Conservation (phyloP, 2,113 vertebrate genomes). For the Cercopithecus mona region DNA sequence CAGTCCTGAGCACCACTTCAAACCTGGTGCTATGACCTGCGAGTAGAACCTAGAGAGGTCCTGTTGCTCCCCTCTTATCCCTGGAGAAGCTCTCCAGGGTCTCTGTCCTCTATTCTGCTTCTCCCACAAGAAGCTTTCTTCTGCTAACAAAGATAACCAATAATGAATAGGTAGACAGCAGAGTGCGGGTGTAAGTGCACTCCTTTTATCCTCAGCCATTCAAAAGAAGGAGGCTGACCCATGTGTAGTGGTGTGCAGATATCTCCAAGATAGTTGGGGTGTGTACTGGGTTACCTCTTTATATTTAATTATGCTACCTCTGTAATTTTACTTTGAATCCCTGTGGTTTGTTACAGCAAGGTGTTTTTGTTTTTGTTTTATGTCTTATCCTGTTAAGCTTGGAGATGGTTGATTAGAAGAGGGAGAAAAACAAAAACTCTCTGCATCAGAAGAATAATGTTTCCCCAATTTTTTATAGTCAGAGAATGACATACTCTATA, state of each 20-base stretch:
- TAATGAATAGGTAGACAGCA: not conserved
- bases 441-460: not conserved
- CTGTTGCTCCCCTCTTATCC: fast-evolving
- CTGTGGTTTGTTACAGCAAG: not conserved
- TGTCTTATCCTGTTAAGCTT: not conserved
- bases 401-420: not conserved
- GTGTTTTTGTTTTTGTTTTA: not conserved
- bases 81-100: not conserved
- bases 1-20: too few species aligned
- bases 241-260: not conserved
- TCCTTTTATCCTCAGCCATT: not conserved
- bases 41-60: not conserved
- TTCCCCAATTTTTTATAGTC: not conserved
- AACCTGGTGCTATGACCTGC: not conserved
- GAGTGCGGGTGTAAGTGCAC: too few species aligned
- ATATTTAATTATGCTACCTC: not conserved
- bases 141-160: not conserved
- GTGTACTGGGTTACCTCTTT: not conserved
- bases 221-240: not conserved
- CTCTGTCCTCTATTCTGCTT: not conserved
- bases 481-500: not conserved
- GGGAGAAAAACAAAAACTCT: not conserved
- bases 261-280: not conserved
- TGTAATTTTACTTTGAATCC: not conserved
- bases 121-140: not conserved